These are phyloP conservation scores for Ptilorrhoa leucosticta DNA, from an alignment of 2,113 vertebrate species.

Conservation along the genomic window DNA sequence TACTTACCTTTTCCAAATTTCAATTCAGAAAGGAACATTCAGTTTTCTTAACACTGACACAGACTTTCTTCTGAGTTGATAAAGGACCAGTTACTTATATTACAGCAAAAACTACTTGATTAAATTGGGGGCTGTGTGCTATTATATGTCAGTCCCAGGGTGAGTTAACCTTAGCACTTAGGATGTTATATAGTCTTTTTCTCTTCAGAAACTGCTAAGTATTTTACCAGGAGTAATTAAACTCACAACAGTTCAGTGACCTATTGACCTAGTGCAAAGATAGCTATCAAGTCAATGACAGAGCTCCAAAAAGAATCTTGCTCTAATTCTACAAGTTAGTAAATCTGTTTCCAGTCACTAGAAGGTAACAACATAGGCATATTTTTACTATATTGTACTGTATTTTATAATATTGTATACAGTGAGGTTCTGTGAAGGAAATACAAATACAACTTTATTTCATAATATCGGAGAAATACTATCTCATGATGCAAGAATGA, in stretches of 20 bases:
- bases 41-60: not conserved
- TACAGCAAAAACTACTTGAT: not conserved
- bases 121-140: not conserved
- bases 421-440: not conserved
- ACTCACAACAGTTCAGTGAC: not conserved
- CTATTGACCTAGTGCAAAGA: not conserved
- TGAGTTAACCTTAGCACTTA: rapidly evolving
- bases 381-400: not conserved
- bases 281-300: not conserved
- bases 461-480: not conserved
- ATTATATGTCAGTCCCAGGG: not conserved
- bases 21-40: not conserved
- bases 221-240: not conserved
- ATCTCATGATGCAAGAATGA: not conserved
- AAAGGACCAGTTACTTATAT: not conserved
- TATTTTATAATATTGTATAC: not conserved
- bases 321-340: not conserved
- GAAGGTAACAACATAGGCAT: not conserved
- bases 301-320: not conserved
- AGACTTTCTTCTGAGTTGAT: not conserved
- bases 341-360: not conserved
- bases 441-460: not conserved
- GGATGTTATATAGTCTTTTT: not conserved
- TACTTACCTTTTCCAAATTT: not conserved
- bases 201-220: not conserved